Evolutionary conservation across 1,140 invertebrate genomes (phyloP), one percentile per base, ranked within the genome.

Genomic region (Brachionus manjavacas): DNA sequence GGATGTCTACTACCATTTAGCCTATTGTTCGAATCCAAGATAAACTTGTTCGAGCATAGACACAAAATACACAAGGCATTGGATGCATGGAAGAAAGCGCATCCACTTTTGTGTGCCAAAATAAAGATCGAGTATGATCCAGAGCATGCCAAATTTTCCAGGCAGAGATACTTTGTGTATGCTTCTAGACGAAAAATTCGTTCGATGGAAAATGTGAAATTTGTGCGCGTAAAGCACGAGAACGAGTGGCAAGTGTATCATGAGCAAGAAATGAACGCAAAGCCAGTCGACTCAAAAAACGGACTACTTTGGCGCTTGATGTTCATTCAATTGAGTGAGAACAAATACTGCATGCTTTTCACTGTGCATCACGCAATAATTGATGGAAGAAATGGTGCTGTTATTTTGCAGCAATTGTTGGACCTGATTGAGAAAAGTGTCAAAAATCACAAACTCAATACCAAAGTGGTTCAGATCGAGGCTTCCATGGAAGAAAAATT

Each of bases 91-190:
- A 68, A 68, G 66, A 68, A 39, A n/a, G 66, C 31, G 3, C 68
- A 72, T 72, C 68, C 68, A 72, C 35, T 72, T 41, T 41, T 72
- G 35, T 72, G 68, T 72, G 68, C 68, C 11, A 72, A 72, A 41
- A 72, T 72, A 39, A 39, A 16, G 16, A 39, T 39, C 0, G 16
- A 39, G n/a, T 41, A 7, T 39, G 68, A 72, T 41, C n/a, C n/a
- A 72, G 35, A 72, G 39, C 68, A 72, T 41, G n/a, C 9, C 14
- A 41, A 43, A 4, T 72, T 72, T 72, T 72, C 68, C 6, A 14
- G 68, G 20, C 35, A 72, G 23, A 72, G 35, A 46, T 72, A 72
- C 9, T 72, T 72, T 72, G 68, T 72, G 31, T 72, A 72, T 72
- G 68, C 68, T 39, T 72, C 68, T 6, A 72, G 20, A 9, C 14